Conservation (phyloP, 2,888 invertebrate species). For the Pardosa pseudoannulata region DNA sequence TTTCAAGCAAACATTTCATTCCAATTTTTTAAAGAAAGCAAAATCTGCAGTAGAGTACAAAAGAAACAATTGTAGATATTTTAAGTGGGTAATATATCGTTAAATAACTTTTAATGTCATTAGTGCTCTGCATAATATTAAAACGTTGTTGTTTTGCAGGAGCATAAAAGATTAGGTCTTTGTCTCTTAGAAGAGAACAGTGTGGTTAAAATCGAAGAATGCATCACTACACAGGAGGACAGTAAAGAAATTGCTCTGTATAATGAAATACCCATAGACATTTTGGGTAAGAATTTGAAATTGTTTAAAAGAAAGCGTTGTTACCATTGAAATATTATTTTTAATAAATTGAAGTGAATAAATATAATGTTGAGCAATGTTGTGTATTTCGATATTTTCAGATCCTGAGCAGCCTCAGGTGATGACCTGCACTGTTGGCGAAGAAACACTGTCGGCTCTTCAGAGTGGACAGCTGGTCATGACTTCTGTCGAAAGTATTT, state of each 20-base stretch:
- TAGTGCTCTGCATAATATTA: too few relatives aligned
- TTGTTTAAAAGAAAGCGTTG: too few relatives aligned
- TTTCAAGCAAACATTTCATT: too few relatives aligned
- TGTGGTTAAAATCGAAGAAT: slow-evolving; percentile 21
- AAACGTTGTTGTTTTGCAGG: slow-evolving; percentile 51
- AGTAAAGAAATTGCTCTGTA: slow-evolving; percentile 6
- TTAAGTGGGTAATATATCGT: too few relatives aligned
- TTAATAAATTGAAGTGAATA: too few relatives aligned
- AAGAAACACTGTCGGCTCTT: slow-evolving; percentile 27
- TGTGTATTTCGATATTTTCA: too few relatives aligned
- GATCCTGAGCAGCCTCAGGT: slow-evolving; percentile 16
- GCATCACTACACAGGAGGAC: background rate
- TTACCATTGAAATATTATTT: too few relatives aligned
- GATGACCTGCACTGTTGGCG: background rate
- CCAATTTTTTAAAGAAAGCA: too few relatives aligned
- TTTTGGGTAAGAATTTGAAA: slow-evolving; percentile 32
- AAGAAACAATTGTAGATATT: too few relatives aligned
- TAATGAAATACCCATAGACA: slow-evolving; percentile 36
- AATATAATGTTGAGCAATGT: too few relatives aligned
- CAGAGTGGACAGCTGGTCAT: slow-evolving; percentile 34
- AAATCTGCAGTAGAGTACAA: too few relatives aligned
- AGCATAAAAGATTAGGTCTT: slow-evolving; percentile 76
- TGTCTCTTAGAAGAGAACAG: slow-evolving; percentile 76
- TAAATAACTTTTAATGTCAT: too few relatives aligned
- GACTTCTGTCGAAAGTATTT: slow-evolving; percentile 24